Evolutionary conservation across 2,113 vertebrate genomes (phyloP), one percentile per base, ranked within the genome.

Genomic region (Heptranchias perlo): DNA sequence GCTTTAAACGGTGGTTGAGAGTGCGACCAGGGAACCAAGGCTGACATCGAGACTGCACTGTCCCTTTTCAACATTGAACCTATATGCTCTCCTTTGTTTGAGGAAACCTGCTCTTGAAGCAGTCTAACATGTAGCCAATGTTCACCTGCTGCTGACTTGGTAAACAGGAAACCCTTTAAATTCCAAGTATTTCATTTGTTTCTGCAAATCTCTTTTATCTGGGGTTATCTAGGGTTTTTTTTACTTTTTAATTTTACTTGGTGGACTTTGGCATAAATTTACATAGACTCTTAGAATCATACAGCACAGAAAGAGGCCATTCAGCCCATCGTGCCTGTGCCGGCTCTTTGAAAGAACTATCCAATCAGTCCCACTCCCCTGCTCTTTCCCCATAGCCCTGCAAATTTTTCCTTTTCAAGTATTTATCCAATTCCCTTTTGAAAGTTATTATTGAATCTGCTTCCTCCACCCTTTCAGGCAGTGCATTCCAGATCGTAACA

Each of bases 171-270:
- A 91, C 52, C 31, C 54, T n/a, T 61, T 61, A 16, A 91, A 16
- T 91, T 54, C 35, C 87, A 91, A 91, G 54, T 18, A 91, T 91
- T 35, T 91, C 52, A 58, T 54, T 91, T 14, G 28, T 91, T 58
- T 91, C 31, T 61, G 28, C 52, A 91, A 58, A 91, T 91, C 87
- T 91, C 52, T 91, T 61, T 61, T 61, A n/a, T 91, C 84, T 47
- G 52, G 18, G 31, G 2, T 31, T 89, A n/a, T n/a, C n/a, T n/a
- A n/a, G n/a, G n/a, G n/a, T 61, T 1, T 35, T 31, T n/a, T 58
- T 18, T 35, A 31, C 11, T 91, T 28, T 91, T n/a, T 61, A 58
- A 16, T 0, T 91, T 91, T 54, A 91, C 1, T 49, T 25, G 7
- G 5, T 49, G 44, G 44, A 8, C 47, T 52, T 87, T 91, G 28